phyloP scores from a whole-genome alignment of 2,113 vertebrate species.

The Thryonomys swinderianus region DNA sequence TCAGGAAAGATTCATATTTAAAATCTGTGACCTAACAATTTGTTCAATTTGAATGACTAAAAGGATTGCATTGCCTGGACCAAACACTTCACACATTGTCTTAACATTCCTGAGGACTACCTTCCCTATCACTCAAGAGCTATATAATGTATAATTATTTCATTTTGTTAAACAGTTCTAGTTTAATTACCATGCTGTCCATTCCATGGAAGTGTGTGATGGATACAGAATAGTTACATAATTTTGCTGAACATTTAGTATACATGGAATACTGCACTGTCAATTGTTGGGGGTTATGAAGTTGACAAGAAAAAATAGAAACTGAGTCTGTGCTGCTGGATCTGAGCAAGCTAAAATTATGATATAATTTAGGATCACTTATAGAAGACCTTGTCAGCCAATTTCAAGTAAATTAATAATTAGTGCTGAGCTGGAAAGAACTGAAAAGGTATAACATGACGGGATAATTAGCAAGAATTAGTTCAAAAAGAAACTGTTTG shows the following conservation, averaged over 20 bases:
- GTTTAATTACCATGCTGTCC: not conserved
- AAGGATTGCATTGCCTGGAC: not conserved
- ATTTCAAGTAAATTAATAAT: conserved; percentile 35
- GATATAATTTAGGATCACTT: not conserved
- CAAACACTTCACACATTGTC: not conserved
- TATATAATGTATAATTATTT: not conserved
- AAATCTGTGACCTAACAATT: not conserved
- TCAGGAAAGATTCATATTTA: conserved; percentile 1
- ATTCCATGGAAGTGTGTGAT: not conserved
- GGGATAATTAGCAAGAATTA: conserved; percentile 4
- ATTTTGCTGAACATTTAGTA: not conserved
- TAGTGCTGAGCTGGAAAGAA: not conserved
- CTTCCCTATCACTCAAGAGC: not conserved
- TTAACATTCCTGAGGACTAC: not conserved
- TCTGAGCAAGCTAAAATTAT: not conserved
- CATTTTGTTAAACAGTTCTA: not conserved
- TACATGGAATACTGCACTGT: not conserved
- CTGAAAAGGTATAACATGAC: not conserved
- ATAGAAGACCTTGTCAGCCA: not conserved
- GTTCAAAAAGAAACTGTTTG: not conserved
- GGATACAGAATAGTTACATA: not conserved
- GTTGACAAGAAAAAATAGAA: not conserved
- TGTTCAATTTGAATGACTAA: not conserved
- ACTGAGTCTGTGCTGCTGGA: not conserved
- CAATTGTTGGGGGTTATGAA: not conserved